Base-by-base conservation (phyloP, 1,140 invertebrate genomes). In the Helicoverpa armigera region DNA sequence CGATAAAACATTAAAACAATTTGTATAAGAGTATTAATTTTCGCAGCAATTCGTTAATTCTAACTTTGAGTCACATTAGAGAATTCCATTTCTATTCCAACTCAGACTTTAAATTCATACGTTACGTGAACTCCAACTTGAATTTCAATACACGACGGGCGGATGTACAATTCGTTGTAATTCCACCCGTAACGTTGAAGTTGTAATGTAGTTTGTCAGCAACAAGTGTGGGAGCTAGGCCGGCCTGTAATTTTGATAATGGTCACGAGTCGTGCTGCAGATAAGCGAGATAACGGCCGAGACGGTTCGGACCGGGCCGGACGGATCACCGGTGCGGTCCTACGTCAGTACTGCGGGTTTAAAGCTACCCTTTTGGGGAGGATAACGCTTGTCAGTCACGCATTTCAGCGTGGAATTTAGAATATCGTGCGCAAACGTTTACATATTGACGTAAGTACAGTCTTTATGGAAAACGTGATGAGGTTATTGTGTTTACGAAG, bases 221-320 rank as follows among this genome's bases (percentile, higher is more conserved):
- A 85, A 86, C 80, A 75, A 75, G 74, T 87, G 69, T 80, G 65
- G 58, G 43, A 63, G 74, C 48, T 63, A 3, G 81, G 72, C 81
- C 82, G 82, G 87, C 85, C 85, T 89, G 83, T 91, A 91, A 91
- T 90, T 89, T 90, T 83, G 87, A 88, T 91, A 92, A 92, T 90
- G 87, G 85, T 69, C 80, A 78, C 81, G 78, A 83, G 87, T 79
- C 80, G 77, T 75, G 76, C 72, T 81, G 81, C 56, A 87, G 88
- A 89, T 88, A 89, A 88, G 85, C 81, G 85, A 86, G 88, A 89
- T 89, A 87, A 86, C 79, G 48, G 74, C 16, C 70, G 78, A 61
- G 82, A 56, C 77, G 79, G 54, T 80, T 65, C 56, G 67, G 56
- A 81, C 81, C 60, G 48, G 58, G 51, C 35, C 18, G 56, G 31